A percentile compares a stretch with the other conserved stretches of the same genome.
phyloP scores from a whole-genome alignment of 2,888 invertebrate genomes.

The Torymus auratus region DNA sequence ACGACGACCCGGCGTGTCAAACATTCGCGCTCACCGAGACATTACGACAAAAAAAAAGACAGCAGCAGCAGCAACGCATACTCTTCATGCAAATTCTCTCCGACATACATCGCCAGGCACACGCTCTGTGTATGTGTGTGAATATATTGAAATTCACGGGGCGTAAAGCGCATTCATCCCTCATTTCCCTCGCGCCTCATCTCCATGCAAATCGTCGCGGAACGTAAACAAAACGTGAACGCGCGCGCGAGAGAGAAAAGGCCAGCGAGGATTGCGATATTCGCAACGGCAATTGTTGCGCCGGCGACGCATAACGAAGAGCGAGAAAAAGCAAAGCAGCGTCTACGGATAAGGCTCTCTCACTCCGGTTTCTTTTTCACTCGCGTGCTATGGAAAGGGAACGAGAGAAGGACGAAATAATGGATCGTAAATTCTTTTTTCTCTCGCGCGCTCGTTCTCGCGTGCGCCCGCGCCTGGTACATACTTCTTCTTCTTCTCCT shows the following conservation, averaged over 20 bases:
- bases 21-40: not conserved
- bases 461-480: not conserved
- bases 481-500: not conserved
- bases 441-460: not conserved
- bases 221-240: constrained; percentile 35
- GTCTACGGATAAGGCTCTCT: not conserved
- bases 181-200: constrained; percentile 33
- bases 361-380: not conserved
- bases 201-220: constrained; percentile 50
- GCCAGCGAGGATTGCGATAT: constrained; percentile 53
- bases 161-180: constrained; percentile 36
- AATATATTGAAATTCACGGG: constrained; percentile 34
- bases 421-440: constrained; percentile 49
- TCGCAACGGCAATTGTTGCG: constrained; percentile 60
- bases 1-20: not conserved
- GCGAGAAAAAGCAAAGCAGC: not conserved
- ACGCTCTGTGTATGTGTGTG: too few relatives aligned
- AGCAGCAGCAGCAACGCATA: not conserved
- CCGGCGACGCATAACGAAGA: constrained; percentile 50
- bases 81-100: constrained; percentile 15
- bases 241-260: constrained; percentile 10
- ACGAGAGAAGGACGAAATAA: constrained; percentile 31
- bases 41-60: constrained; percentile 1
- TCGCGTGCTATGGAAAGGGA: not conserved
- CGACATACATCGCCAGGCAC: not conserved